Evolutionary conservation across 92 coral and sea anemone species (phyloP), one percentile per base, ranked within the genome.

Genomic region (Blastomussa wellsi): DNA sequence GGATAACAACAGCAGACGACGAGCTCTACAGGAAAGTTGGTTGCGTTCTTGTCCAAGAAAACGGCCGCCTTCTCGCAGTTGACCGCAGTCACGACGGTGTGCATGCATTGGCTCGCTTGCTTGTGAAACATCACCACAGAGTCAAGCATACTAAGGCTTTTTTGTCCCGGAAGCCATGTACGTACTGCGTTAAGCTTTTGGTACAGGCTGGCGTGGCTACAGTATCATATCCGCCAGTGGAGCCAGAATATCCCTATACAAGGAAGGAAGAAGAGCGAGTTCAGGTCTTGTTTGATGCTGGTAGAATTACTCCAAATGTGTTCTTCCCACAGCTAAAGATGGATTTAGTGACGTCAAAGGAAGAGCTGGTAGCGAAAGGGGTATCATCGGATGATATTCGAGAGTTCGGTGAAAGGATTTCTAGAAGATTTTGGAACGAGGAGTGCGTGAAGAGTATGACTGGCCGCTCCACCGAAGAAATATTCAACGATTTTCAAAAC

Each of bases 101-200:
- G 15, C 95, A 92, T 38, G 95, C 89, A 38, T 79, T 90, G 11
- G 91, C 91, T 3, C 77, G 92, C 42, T 74, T 85, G 37, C 90
- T 92, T 26, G 89, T 90, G 42, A 83, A 85, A 71, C 86, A 86
- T 35, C 91, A 90, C 35, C 91, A 87, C 65, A 90, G 87, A 81
- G 84, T 42, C 9, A 79, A 86, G 53, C 90, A 86, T 17, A 84
- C 91, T 42, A 81, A 71, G 20, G 93, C 90, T 31, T 92, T 84
- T 72, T 32, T 92, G 36, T 92, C 95, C 19, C 85, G 95, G 12
- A 79, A 91, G 62, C 95, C 95, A 16, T 92, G 95, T 33, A 70
- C 92, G n/a, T 87, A 79, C 52, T 92, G 95, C 82, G 79, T 87
- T 13, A 92, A 92, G 78, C 91, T 92, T 13, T 84, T 90, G 10